Percentiles rank a stretch among this genome's conserved stretches.
These are phyloP conservation scores for Lamprologus lemairii DNA, from an alignment of 2,113 vertebrate genomes.

Conservation along the genomic window DNA sequence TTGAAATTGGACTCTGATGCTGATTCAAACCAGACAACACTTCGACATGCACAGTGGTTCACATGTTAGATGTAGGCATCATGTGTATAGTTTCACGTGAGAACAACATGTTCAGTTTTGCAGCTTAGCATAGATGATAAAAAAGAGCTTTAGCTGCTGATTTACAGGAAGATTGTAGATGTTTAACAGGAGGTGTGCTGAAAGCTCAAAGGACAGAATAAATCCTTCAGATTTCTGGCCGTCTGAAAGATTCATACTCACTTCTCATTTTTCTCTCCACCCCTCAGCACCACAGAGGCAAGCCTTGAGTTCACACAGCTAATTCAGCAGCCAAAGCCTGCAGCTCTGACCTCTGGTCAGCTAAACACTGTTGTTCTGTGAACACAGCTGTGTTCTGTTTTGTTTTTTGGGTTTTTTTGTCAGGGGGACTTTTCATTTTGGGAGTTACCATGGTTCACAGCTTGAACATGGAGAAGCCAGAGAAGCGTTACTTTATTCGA, in stretches of 20 bases:
- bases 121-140: not conserved
- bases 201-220: not conserved
- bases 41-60: not conserved
- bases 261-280: conserved; percentile 16
- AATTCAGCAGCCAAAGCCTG: not conserved
- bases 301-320: not conserved
- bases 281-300: not conserved
- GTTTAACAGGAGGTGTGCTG: conserved; percentile 71
- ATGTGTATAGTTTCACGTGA: not conserved
- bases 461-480: conserved; percentile 65
- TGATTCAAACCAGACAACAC: not conserved
- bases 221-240: not conserved
- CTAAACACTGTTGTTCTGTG: not conserved
- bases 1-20: not conserved
- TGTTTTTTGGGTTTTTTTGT: not conserved
- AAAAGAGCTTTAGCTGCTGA: conserved; percentile 54
- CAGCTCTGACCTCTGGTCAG: conserved; percentile 14
- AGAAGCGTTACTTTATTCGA: conserved; percentile 79
- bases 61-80: not conserved
- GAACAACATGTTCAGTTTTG: not conserved
- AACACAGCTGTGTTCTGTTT: not conserved
- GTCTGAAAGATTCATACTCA: not conserved
- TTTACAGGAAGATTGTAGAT: conserved; percentile 74
- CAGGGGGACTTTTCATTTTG: not conserved
- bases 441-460: conserved; percentile 68